Conservation (phyloP, 2,113 vertebrate genomes). For the Dromaius novaehollandiae region DNA sequence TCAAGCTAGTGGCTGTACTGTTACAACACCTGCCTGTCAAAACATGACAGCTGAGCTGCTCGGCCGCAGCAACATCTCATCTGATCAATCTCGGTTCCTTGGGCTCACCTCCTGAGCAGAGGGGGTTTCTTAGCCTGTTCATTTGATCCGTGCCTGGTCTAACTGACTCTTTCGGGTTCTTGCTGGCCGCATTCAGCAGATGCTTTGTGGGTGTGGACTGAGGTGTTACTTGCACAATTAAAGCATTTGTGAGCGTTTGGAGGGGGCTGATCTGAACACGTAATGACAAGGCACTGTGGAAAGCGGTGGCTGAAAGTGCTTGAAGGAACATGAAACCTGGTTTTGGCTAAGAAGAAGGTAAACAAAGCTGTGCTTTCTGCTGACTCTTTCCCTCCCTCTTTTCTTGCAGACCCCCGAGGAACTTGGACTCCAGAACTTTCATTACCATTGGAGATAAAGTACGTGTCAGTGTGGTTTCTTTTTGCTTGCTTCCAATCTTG, state of each 20-base stretch:
- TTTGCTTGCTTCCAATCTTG: background rate
- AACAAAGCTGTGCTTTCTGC: background rate
- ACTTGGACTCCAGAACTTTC: conserved; percentile 83
- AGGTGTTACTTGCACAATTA: background rate
- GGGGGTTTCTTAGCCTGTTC: background rate
- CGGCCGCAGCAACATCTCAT: background rate
- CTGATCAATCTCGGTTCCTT: background rate
- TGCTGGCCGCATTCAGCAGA: background rate
- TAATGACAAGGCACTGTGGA: rapidly evolving
- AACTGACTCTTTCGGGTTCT: background rate
- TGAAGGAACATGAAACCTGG: background rate
- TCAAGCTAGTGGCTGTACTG: conserved; percentile 20
- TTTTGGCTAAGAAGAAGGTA: background rate
- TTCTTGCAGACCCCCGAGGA: conserved; percentile 75
- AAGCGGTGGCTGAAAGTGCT: background rate
- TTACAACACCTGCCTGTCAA: conserved; percentile 61
- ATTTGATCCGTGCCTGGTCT: background rate
- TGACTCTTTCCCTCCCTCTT: background rate
- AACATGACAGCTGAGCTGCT: conserved; percentile 36
- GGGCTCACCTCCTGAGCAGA: background rate
- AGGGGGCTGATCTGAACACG: background rate
- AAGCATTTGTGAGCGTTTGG: background rate
- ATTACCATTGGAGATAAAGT: conserved; percentile 85
- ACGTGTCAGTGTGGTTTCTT: background rate
- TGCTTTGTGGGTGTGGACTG: background rate